Percentiles rank a stretch among this genome's conserved stretches.
These are phyloP conservation scores for Micrasema minimum DNA, from an alignment of 1,140 invertebrate genomes.

Conservation along the genomic window DNA sequence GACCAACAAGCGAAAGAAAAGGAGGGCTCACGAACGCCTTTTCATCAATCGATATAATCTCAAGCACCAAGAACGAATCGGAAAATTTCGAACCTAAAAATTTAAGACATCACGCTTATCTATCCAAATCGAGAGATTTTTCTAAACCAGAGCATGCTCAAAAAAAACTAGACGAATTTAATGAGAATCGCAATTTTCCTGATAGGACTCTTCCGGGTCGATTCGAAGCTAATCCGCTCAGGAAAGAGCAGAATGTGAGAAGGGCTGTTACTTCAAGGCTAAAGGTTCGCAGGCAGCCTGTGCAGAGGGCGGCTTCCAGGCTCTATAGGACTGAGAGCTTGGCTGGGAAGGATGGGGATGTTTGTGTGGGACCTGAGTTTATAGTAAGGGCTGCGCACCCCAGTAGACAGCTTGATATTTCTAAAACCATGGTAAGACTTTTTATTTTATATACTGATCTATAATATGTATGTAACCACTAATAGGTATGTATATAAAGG, in stretches of 20 bases:
- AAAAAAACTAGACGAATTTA: neutral
- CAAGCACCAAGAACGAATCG: constrained; percentile 60
- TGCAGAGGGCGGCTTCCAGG: constrained; percentile 77
- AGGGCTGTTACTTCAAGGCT: constrained; percentile 35
- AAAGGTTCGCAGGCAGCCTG: constrained; percentile 68
- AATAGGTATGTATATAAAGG: too few species aligned
- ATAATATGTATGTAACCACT: too few species aligned
- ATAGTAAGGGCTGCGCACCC: constrained; percentile 76
- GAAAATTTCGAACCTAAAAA: neutral
- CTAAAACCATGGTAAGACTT: constrained; percentile 53
- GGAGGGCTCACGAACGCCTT: constrained; percentile 65
- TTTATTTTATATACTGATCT: neutral
- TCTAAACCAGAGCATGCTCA: neutral
- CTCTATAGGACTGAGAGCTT: constrained; percentile 71
- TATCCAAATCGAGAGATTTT: constrained; percentile 2
- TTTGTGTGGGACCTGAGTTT: constrained; percentile 78
- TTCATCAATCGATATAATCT: constrained; percentile 62
- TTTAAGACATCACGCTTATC: neutral
- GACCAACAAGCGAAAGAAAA: constrained; percentile 53
- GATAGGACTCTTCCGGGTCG: neutral
- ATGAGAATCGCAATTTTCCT: too few species aligned
- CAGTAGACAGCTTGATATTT: constrained; percentile 70
- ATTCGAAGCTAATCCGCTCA: constrained; percentile 27
- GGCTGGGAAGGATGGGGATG: constrained; percentile 57
- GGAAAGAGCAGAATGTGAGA: constrained; percentile 41